Base-by-base conservation (phyloP, 2,797 vertebrate species). In the Paedocypris micromegethes region DNA sequence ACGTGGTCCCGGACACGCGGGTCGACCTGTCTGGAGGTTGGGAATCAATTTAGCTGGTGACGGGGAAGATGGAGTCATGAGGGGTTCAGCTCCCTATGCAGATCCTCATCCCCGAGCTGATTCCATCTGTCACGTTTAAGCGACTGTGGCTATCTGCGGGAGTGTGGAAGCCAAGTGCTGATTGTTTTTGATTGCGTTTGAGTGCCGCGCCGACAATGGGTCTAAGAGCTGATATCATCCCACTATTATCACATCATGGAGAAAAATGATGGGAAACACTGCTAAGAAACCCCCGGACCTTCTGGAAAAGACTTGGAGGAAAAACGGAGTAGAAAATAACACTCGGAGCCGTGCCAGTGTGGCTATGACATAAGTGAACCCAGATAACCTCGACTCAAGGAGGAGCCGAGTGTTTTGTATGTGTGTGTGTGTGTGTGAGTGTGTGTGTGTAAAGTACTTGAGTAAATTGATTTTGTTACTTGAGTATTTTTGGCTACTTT, bases 171-270 rank as follows among this genome's bases (percentile, higher is more conserved):
- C 41, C 44, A 58, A 74, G 40, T 58, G 55, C 66, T 79, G 77
- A 78, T 78, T 78, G 77, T 70, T 55, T 76, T 68, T 78, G 77
- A 79, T 79, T 79, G 74, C 59, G 57, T 70, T 74, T 74, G 74
- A 79, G 77, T 74, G 74, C 66, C 41, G 68, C 65, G 53, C 63
- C 45, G 9, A 38, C 58, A 42, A 50, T 50, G 74, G 57, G 46
- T 68, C 65, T 72, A 61, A 76, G 74, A 72, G 74, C 74, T 74
- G 65, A 74, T 78, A 57, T 69, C 72, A 72, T 74, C 62, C 66
- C 72, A 64, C 56, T 58, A 50, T 64, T 69, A 72, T 72, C 69
- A 54, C 54, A 52, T 70, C 59, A 63, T 49, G 37, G 39, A 41
- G 44, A 44, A 68, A 52, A 67, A 62, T 58, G 53, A 9, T 9